Base-by-base conservation (phyloP, 2,888 invertebrate genomes). In the Catocala sponsa region DNA sequence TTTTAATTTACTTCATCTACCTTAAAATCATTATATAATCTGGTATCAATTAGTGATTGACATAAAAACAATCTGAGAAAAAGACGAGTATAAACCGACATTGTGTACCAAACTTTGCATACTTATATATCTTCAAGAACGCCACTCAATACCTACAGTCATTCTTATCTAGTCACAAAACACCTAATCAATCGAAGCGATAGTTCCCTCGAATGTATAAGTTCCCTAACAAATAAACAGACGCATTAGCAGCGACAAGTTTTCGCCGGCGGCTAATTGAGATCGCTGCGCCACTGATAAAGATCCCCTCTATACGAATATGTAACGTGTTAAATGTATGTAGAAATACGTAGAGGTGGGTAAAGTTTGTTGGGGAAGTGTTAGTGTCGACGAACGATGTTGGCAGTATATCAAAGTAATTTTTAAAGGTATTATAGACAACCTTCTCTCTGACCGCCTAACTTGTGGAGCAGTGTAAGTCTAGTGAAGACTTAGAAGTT, bases 201-300 rank as follows among this genome's bases (percentile, higher is more conserved):
- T 9, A 10, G 2, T 6, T 7, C 5, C 12, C n/a, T 12, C 25
- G 6, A 38, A 38, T 63, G 49, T 74, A 61, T 7, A 68, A 15
- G n/a, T 12, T 46, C 57, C 64, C 33, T 76, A 55, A 70, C 59
- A 63, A 63, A 64, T 65, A 60, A 60, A 63, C 58, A 60, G 65
- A 71, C 73, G 64, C 68, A 77, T 77, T 74, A 70, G 65, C 57
- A 74, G 58, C 63, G 76, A 76, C 77, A 76, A 68, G 72, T 78
- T 70, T 60, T 59, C 65, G 70, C 66, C 66, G 52, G 53, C 33
- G 63, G 76, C 76, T 78, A 78, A 78, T 78, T 78, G 74, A 78
- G 78, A 78, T 71, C 73, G 65, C 65, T 68, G 61, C 58, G 41
- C 53, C 52, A 32, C 68, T 68, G 76, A 78, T 78, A 78, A 78